A percentile compares a stretch with the other conserved stretches of the same genome.
phyloP scores from a whole-genome alignment of 2,113 vertebrate genomes.

The Serilophus lunatus region DNA sequence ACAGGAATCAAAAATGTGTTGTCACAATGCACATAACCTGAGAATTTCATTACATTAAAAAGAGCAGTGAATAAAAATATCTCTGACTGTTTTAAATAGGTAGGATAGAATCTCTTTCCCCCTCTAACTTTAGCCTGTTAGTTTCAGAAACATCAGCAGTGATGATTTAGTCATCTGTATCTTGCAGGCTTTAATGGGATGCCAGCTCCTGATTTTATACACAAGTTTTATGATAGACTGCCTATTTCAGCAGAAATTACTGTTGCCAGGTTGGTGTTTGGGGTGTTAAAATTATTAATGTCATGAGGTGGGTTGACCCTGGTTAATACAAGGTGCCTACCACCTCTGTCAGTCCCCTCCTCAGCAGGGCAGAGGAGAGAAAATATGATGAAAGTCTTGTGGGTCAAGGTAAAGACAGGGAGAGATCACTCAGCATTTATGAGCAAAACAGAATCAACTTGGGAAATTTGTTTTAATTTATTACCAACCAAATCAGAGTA shows the following conservation, averaged over 20 bases:
- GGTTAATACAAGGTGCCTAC: background rate
- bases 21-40: background rate
- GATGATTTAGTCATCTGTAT: background rate
- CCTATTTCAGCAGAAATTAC: background rate
- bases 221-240: background rate
- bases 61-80: background rate
- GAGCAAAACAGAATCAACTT: background rate
- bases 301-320: background rate
- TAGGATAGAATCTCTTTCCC: background rate
- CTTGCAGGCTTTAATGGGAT: background rate
- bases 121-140: background rate
- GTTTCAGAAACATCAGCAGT: conserved; percentile 9
- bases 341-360: background rate
- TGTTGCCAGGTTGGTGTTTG: background rate
- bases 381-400: background rate
- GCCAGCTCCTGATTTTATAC: conserved; percentile 4
- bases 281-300: background rate
- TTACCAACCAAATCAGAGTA: background rate
- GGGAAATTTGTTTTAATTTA: background rate
- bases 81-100: background rate
- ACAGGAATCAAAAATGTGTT: background rate
- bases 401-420: background rate
- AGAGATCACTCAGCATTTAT: background rate
- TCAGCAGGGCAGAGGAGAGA: background rate
- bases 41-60: background rate